Percentiles rank a stretch among this genome's conserved stretches.
Evolutionary conservation across 2,113 vertebrate species (phyloP).

Genomic region (Brevimyrus niger): DNA sequence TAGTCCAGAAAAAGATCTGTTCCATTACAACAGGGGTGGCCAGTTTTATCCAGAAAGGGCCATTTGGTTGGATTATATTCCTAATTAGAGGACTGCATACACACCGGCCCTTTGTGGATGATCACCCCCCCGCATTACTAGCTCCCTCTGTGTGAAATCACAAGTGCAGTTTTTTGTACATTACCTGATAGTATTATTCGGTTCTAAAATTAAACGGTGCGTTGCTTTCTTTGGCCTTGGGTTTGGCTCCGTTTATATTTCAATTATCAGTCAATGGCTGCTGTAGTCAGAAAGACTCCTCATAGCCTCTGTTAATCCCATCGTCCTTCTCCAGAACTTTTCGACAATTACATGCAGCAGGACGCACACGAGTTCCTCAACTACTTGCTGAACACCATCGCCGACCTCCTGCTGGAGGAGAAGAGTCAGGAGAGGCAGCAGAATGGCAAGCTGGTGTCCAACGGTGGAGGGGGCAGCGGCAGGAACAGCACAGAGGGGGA

Average conservation of each 20-base stretch:
- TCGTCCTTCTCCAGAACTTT: slow-evolving; percentile 69
- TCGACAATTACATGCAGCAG: slow-evolving; percentile 99
- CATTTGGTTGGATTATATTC: no score
- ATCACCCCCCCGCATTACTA: not conserved
- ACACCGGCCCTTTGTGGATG: not conserved
- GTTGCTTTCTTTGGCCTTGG: not conserved
- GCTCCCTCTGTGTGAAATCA: not conserved
- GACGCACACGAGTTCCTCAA: slow-evolving; percentile 97
- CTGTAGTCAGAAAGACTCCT: not conserved
- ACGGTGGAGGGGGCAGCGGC: slow-evolving; percentile 54
- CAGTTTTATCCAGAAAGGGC: not conserved
- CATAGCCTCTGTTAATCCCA: not conserved
- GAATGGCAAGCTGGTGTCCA: slow-evolving; percentile 79
- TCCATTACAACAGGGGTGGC: not conserved
- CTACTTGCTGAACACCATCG: slow-evolving; percentile 93
- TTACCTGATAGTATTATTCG: not conserved
- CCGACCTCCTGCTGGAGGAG: slow-evolving; percentile 95
- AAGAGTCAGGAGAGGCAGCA: slow-evolving; percentile 91
- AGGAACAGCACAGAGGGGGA: slow-evolving; percentile 61
- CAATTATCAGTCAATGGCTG: not conserved
- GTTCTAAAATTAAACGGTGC: not conserved
- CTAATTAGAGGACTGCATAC: no score
- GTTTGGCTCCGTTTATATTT: not conserved
- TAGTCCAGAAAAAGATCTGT: not conserved
- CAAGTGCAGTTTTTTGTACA: not conserved